phyloP scores from a whole-genome alignment of 2,888 invertebrate genomes.

The Epinotia ramella region DNA sequence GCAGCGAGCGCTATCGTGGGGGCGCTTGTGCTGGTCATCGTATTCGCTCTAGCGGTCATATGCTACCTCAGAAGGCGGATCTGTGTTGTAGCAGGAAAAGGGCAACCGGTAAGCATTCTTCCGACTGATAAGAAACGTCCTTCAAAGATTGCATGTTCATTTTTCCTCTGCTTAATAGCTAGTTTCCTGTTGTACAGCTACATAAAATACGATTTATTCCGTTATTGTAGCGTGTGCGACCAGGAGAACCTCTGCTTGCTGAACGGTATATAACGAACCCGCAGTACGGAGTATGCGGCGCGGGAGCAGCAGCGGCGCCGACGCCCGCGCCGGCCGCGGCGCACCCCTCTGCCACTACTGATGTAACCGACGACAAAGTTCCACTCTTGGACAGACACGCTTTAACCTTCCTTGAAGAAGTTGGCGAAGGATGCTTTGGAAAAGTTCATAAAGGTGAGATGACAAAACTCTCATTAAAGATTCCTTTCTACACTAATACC shows the following conservation, averaged over 20 bases:
- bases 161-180: conserved; percentile 26
- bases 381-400: conserved; percentile 87
- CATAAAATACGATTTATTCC: conserved; percentile 43
- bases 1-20: conserved; percentile 66
- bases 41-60: conserved; percentile 57
- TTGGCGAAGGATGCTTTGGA: conserved; percentile 95
- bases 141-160: conserved; percentile 24
- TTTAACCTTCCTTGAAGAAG: conserved; percentile 89
- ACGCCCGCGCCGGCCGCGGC: conserved; percentile 54
- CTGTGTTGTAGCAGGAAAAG: conserved; percentile 74
- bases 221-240: conserved; percentile 80
- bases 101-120: conserved; percentile 70
- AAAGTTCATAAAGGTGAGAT: conserved; percentile 92
- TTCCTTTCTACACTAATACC: no score
- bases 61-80: conserved; percentile 71
- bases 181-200: conserved; percentile 45
- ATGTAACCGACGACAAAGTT: conserved; percentile 77
- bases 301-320: conserved; percentile 59
- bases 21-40: conserved; percentile 62
- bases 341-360: conserved; percentile 53
- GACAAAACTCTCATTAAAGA: background rate
- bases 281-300: conserved; percentile 87
- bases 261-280: conserved; percentile 92
- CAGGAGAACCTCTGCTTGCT: conserved; percentile 87
- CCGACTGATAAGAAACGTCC: conserved; percentile 34